phyloP scores from a whole-genome alignment of 2,797 vertebrate species.

The Sylvia borin region DNA sequence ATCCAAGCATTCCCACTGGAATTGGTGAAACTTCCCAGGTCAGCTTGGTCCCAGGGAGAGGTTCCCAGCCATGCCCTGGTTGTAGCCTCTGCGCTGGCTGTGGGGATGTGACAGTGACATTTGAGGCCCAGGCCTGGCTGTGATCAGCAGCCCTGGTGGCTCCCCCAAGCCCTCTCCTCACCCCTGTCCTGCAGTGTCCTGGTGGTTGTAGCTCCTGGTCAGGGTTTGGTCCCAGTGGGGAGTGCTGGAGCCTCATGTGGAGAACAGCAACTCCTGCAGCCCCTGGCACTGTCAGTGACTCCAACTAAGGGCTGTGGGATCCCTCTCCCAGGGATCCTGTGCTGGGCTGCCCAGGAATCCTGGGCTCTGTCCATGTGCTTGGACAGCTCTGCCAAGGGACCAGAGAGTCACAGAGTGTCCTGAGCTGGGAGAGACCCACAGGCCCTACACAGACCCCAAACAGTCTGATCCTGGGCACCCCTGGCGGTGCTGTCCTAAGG shows the following conservation, averaged over 20 bases:
- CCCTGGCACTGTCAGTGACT: not conserved
- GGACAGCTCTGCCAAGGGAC: not conserved
- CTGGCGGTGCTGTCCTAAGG: rapidly evolving
- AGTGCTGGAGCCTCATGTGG: not conserved
- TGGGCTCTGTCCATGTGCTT: not conserved
- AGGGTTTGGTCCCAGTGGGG: not conserved
- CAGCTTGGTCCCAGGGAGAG: not conserved
- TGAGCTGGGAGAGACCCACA: not conserved
- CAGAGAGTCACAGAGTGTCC: not conserved
- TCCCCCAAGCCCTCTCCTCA: not conserved
- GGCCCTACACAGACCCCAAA: rapidly evolving
- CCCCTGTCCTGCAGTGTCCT: not conserved
- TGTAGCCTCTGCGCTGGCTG: not conserved
- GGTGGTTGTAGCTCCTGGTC: not conserved
- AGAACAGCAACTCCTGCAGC: not conserved
- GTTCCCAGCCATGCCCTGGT: not conserved
- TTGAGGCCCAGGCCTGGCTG: not conserved
- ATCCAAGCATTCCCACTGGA: not conserved
- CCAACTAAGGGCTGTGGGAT: not conserved
- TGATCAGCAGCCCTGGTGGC: not conserved
- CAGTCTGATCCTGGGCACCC: not conserved
- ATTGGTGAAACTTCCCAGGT: not conserved
- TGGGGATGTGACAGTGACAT: not conserved
- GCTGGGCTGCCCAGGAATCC: not conserved
- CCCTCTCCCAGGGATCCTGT: too few relatives aligned